These are phyloP conservation scores for Caranx ignobilis DNA, from an alignment of 2,113 vertebrate species.

Conservation along the genomic window DNA sequence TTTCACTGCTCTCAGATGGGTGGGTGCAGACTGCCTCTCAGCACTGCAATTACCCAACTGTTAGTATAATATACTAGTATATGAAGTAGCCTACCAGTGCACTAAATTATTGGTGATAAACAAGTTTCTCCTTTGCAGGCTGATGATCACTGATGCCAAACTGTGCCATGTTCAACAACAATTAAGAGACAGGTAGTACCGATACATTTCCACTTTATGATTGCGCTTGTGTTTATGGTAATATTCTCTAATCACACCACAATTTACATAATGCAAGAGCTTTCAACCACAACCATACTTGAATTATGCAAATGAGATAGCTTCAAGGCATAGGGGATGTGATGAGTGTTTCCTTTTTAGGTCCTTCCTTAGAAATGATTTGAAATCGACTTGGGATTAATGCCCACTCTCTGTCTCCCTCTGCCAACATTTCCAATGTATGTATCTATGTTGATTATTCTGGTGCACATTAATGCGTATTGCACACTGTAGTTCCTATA, in stretches of 20 bases:
- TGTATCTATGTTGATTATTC: not conserved
- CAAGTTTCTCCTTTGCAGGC: constrained; percentile 11
- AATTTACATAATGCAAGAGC: constrained; percentile 70
- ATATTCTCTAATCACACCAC: constrained; percentile 58
- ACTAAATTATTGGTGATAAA: constrained; percentile 28
- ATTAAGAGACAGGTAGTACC: constrained; percentile 32
- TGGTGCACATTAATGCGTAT: not conserved
- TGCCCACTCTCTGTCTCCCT: not conserved
- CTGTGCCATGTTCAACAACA: constrained; percentile 37
- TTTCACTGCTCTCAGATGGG: not conserved
- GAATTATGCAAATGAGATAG: constrained; percentile 58
- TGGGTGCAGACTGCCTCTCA: not conserved
- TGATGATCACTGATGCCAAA: constrained; percentile 5
- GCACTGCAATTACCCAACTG: constrained; percentile 3
- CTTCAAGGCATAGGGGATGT: constrained; percentile 29
- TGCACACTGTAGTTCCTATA: not conserved
- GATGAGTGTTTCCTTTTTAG: not conserved
- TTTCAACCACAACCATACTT: constrained; percentile 49
- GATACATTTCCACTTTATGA: constrained; percentile 57
- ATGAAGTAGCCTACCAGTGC: constrained; percentile 21
- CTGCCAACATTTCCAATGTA: not conserved
- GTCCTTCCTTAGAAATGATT: constrained; percentile 22
- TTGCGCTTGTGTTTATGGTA: constrained; percentile 55
- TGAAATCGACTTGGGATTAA: constrained; percentile 37
- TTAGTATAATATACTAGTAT: not conserved